These are phyloP conservation scores for Biston stratarius DNA, from an alignment of 2,888 invertebrate genomes.

Conservation along the genomic window DNA sequence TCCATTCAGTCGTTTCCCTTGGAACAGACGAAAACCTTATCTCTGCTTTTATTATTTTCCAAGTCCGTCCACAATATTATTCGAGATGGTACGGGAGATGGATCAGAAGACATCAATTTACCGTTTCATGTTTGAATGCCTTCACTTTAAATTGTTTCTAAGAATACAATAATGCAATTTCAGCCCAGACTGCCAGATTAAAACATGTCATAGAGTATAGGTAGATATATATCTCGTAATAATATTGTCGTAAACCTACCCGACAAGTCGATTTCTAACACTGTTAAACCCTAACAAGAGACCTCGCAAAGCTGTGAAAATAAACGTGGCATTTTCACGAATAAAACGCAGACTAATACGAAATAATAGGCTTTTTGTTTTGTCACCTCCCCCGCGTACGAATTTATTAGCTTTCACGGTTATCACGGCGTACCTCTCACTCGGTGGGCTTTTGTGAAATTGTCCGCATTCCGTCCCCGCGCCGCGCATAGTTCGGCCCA, in stretches of 20 bases:
- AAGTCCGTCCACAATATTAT: slow-evolving; percentile 81
- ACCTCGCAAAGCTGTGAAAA: slow-evolving; percentile 41
- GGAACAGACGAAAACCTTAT: slow-evolving; percentile 77
- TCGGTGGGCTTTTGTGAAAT: slow-evolving; percentile 77
- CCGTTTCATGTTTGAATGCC: slow-evolving; percentile 76
- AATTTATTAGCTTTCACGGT: slow-evolving; percentile 79
- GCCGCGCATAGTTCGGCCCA: slow-evolving; percentile 70
- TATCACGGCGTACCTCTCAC: slow-evolving; percentile 78
- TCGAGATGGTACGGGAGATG: slow-evolving; percentile 77
- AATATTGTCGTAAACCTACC: slow-evolving; percentile 42
- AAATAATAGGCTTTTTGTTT: slow-evolving; percentile 70
- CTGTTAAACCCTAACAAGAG: slow-evolving; percentile 39
- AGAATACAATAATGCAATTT: background rate
- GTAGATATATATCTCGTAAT: slow-evolving; percentile 15
- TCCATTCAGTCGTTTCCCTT: slow-evolving; percentile 70
- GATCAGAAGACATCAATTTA: slow-evolving; percentile 83
- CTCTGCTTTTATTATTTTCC: slow-evolving; percentile 79
- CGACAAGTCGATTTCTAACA: slow-evolving; percentile 34
- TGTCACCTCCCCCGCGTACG: slow-evolving; percentile 67
- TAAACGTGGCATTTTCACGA: slow-evolving; percentile 43
- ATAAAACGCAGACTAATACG: slow-evolving; percentile 48
- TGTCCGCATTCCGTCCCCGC: slow-evolving; percentile 72
- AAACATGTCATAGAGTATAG: background rate
- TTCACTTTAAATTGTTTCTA: slow-evolving; percentile 41
- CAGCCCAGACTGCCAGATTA: background rate